Evolutionary conservation across 2,113 vertebrate species (phyloP).

Genomic region (Peromyscus californicus): DNA sequence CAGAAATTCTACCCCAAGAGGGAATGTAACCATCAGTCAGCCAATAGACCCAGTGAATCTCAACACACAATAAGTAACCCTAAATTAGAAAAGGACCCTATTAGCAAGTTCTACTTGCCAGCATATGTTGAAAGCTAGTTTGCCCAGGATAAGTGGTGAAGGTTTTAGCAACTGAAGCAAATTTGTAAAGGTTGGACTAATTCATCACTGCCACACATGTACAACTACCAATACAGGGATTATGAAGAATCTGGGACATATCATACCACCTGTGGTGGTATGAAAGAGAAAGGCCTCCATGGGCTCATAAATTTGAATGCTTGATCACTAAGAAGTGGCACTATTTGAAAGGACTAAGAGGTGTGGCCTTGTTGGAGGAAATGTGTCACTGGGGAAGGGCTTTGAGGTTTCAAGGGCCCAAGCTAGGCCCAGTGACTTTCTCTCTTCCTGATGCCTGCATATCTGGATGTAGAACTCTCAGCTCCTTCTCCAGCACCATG

Average conservation of each 20-base stretch:
- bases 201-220: neutral
- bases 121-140: neutral
- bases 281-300: neutral
- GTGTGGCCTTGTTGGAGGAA: neutral
- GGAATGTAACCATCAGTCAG: neutral
- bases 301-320: neutral
- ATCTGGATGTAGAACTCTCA: neutral
- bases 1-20: neutral
- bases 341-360: neutral
- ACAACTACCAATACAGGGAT: neutral
- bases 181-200: neutral
- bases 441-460: neutral
- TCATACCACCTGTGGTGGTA: neutral
- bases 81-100: neutral
- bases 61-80: neutral
- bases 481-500: neutral
- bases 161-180: neutral
- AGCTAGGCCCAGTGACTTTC: neutral
- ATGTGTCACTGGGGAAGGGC: neutral
- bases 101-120: neutral
- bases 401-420: neutral
- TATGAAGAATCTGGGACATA: neutral
- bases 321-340: neutral
- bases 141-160: neutral
- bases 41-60: neutral